Evolutionary conservation across 2,113 vertebrate genomes (phyloP).

Genomic region (Taxidea taxus): DNA sequence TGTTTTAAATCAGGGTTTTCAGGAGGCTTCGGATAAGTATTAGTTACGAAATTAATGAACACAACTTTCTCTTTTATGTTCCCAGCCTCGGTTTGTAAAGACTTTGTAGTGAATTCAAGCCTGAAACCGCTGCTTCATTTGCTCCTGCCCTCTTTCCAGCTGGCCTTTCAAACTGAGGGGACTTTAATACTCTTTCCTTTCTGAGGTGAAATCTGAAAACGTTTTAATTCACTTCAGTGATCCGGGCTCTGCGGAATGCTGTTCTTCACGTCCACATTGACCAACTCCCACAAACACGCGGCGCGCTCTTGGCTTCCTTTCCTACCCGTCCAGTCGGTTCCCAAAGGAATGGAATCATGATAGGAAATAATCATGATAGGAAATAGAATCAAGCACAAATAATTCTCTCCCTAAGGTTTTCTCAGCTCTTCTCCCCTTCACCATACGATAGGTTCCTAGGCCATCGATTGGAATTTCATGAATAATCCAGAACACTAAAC

Average conservation of each 20-base stretch:
- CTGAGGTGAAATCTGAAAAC: neutral
- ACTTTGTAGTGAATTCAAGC: neutral
- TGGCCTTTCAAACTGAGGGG: neutral
- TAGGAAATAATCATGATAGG: neutral
- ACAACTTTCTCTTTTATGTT: neutral
- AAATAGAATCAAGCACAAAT: neutral
- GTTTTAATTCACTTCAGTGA: slow-evolving; percentile 35
- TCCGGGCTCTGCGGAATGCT: neutral
- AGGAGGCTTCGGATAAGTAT: neutral
- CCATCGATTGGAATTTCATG: neutral
- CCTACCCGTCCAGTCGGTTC: neutral
- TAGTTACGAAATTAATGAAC: slow-evolving; percentile 34
- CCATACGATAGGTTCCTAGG: neutral
- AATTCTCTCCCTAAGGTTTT: neutral
- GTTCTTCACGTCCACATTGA: neutral
- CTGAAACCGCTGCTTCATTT: neutral
- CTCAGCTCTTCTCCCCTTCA: neutral
- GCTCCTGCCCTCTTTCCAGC: neutral
- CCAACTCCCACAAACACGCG: neutral
- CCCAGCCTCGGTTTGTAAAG: neutral
- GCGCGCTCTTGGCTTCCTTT: neutral
- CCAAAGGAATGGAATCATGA: too few relatives aligned
- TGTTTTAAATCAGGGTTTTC: neutral
- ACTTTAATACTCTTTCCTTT: neutral
- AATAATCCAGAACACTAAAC: neutral